Evolutionary conservation across 2,888 invertebrate genomes (phyloP).

Genomic region (Orchestes rusci): DNA sequence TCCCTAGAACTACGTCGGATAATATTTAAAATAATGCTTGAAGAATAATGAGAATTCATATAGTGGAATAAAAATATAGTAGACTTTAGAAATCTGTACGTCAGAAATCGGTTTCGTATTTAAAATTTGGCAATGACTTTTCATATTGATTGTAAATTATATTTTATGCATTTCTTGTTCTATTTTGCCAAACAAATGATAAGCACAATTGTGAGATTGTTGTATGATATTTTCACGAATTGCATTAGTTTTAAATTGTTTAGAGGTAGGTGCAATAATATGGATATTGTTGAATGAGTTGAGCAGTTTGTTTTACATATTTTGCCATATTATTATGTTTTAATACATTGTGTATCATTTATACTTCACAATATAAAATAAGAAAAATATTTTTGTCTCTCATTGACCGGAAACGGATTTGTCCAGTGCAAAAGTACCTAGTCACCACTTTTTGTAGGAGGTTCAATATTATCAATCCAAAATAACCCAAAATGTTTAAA

Average conservation of each 20-base stretch:
- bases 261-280: constrained; percentile 47
- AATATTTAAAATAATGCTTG: constrained; percentile 38
- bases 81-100: too few relatives aligned
- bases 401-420: too few relatives aligned
- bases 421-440: too few relatives aligned
- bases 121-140: too few relatives aligned
- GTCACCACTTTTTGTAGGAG: too few relatives aligned
- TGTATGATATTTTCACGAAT: constrained; percentile 42
- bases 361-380: constrained; percentile 47
- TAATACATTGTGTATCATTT: constrained; percentile 46
- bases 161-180: too few relatives aligned
- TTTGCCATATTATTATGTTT: constrained; percentile 45
- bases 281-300: constrained; percentile 38
- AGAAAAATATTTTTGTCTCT: too few relatives aligned
- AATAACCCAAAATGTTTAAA: too few relatives aligned
- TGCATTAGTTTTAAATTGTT: constrained; percentile 36
- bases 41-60: constrained; percentile 44
- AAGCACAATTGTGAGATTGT: constrained; percentile 30
- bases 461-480: too few relatives aligned
- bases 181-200: background rate
- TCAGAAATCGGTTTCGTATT: too few relatives aligned
- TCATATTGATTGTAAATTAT: too few relatives aligned
- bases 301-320: constrained; percentile 38
- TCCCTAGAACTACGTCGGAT: constrained; percentile 38
- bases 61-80: too few relatives aligned